Base-by-base conservation (phyloP, 2,888 invertebrate genomes). In the Habrosyne pyritoides region DNA sequence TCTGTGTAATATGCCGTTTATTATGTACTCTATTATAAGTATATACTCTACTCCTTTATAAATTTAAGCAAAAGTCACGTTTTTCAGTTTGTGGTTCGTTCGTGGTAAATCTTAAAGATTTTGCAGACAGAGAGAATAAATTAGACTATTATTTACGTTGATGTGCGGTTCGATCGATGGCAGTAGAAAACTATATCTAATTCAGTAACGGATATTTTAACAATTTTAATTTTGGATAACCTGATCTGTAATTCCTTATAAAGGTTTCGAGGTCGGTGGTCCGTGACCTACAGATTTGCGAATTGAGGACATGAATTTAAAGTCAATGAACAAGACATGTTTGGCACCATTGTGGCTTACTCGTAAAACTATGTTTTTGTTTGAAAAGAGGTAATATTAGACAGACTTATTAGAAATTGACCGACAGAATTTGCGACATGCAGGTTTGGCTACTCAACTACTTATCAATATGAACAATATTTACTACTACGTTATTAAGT, bases 231-330 rank as follows among this genome's bases (percentile, higher is more conserved):
- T 79, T 80, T 61, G 58, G 58, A 63, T 64, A 77, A 73, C 68
- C 68, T 72, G 75, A 78, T 86, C 76, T 80, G 76, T 75, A 78
- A 82, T 83, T 86, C 81, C 81, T 84, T 81, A 67, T 75, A 71
- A 75, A 79, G 76, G 73, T 83, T 81, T 83, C 64, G 79, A 81
- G 85, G 82, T 79, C 77, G 77, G 63, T 75, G 73, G 81, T 79
- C 76, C 82, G 72, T 71, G 83, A 72, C 81, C 81, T 67, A 80
- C 74, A 78, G 81, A 69, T 62, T 60, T 67, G 64, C 66, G 69
- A 77, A 83, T 81, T 61, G 80, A 78, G 81, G 77, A 75, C 81
- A 71, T 57, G 47, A 60, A 64, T 63, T 66, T 64, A 58, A 57
- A 57, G 65, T 65, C 66, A 67, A 75, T 67, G 68, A 73, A 68